Percentiles rank a stretch among this genome's conserved stretches.
Evolutionary conservation across 2,797 vertebrate genomes (phyloP).

Genomic region (Epinephelus awoara): DNA sequence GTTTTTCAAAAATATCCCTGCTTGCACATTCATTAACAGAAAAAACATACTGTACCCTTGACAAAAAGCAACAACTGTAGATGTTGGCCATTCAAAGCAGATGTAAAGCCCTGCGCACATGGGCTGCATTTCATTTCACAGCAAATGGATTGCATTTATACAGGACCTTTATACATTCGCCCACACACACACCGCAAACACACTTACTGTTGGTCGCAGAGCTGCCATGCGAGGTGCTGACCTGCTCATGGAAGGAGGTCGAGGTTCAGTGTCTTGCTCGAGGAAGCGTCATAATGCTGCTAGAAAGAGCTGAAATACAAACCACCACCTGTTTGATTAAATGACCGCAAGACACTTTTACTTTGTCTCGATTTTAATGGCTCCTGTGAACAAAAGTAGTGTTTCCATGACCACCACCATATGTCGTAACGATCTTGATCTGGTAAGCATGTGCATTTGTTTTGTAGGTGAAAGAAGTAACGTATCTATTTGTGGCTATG

Average conservation of each 20-base stretch:
- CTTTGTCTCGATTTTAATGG: too few species aligned
- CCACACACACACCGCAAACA: too few species aligned
- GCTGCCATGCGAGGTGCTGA: background rate
- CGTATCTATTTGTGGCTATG: too few species aligned
- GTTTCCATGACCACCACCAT: too few species aligned
- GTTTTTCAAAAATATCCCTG: background rate
- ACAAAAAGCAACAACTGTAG: background rate
- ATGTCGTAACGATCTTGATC: too few species aligned
- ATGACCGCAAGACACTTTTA: too few species aligned
- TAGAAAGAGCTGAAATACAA: too few species aligned
- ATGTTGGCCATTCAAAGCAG: background rate
- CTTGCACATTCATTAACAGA: background rate
- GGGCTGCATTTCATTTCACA: background rate
- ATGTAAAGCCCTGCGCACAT: background rate
- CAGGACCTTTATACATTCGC: background rate
- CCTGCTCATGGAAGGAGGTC: background rate
- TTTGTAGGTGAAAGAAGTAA: too few species aligned
- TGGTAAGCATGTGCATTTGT: too few species aligned
- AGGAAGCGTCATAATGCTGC: background rate
- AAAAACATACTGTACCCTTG: background rate
- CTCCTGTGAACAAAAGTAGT: too few species aligned
- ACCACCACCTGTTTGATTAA: background rate
- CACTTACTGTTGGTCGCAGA: background rate
- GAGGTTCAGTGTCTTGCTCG: background rate
- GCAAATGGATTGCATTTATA: slow-evolving; percentile 1